phyloP scores from a whole-genome alignment of 53 echinoderm and acorn worm species.

The Paelopatides confundens region DNA sequence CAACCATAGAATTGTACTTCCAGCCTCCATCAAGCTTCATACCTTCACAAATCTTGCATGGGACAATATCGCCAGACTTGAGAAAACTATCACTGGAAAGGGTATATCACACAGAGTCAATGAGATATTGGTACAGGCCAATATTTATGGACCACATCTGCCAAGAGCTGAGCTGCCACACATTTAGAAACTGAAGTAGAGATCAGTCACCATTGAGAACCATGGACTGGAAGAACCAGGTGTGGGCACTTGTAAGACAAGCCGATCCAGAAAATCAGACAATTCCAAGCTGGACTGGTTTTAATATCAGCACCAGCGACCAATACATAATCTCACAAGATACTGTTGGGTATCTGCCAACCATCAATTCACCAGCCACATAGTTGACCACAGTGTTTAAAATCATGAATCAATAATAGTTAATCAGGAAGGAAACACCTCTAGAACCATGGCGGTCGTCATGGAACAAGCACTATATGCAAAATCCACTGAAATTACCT shows the following conservation, averaged over 20 bases:
- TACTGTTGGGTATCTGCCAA: constrained; percentile 63
- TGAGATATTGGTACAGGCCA: constrained; percentile 40
- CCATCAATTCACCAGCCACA: constrained; percentile 68
- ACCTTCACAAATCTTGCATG: constrained; percentile 16
- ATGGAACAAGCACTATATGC: constrained; percentile 67
- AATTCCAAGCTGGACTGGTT: constrained; percentile 59
- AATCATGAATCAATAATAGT: constrained; percentile 45
- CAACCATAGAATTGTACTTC: not conserved
- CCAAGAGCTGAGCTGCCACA: constrained; percentile 2
- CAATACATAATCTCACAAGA: constrained; percentile 12
- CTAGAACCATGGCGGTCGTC: constrained; percentile 23
- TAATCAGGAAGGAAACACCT: constrained; percentile 28
- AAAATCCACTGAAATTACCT: constrained; percentile 57
- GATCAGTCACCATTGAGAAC: no score
- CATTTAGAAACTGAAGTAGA: no score
- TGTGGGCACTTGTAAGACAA: constrained; percentile 44
- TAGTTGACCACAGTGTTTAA: constrained; percentile 58
- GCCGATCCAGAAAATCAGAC: constrained; percentile 15
- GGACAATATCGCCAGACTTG: constrained; percentile 55
- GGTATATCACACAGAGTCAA: constrained; percentile 59
- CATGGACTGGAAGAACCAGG: constrained; percentile 63
- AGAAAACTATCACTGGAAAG: no score
- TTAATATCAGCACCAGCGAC: constrained; percentile 51
- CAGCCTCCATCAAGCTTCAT: not conserved
- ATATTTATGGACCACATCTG: not conserved